Evolutionary conservation across 2,113 vertebrate species (phyloP), one percentile per base, ranked within the genome.

Genomic region (Barbus barbus): DNA sequence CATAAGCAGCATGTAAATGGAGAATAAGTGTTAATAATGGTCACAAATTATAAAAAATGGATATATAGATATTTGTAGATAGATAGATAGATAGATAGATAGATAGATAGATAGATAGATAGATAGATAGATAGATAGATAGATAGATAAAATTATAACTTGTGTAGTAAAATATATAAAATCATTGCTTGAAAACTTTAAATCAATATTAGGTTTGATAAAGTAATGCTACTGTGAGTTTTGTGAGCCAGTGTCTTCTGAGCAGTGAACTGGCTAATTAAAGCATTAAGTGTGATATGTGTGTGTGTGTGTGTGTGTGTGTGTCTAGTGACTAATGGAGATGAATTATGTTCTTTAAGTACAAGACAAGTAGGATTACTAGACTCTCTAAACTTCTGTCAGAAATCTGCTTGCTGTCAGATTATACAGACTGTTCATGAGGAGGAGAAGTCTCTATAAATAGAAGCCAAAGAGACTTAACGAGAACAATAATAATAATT

Each of bases 251-350:
- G 38, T 71, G 26, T 73, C 22, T 36, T 48, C 63, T 72, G 26
- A 38, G 69, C 41, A 74, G 56, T 69, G 36, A 79, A 61, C 36
- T 36, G 36, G 53, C 74, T 80, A 87, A 83, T 80, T 85, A 84
- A 87, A 75, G 41, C 75, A 78, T 74, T 41, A 53, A 83, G 80
- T 74, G 36, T 53, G 26, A 73, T 51, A 2, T 41, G 38, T 41
- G 38, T 41, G 38, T 41, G 38, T 41, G 38, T 38, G 38, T 38
- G 38, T 38, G 38, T 41, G 38, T 41, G 38, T 41, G 38, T 80
- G 61, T 38, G 13, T 56, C n/a, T 16, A 46, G 46, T 77, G 22
- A 12, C 36, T 83, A 71, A 78, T 20, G 16, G 14, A 63, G 41
- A 71, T 72, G 63, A 71, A 67, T 78, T 72, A n/a, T 71, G 58